Evolutionary conservation across 2,888 invertebrate species (phyloP).

Genomic region (Coleophora deauratella): DNA sequence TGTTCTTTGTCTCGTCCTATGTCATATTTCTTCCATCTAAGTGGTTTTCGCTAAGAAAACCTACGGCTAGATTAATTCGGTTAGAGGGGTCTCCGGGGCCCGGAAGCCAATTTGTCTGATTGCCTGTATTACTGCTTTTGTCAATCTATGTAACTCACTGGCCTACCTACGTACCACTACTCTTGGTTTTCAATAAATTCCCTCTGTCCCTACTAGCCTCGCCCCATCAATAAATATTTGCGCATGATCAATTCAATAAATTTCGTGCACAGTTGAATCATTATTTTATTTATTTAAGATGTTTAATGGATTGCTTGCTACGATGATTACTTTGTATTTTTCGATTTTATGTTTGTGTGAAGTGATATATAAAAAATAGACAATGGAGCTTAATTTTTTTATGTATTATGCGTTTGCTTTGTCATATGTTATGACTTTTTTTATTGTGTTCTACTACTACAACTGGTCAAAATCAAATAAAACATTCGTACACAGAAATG

Average conservation of each 20-base stretch:
- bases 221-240: conserved; percentile 72
- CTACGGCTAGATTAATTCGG: conserved; percentile 68
- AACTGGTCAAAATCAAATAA: no score
- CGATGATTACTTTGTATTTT: not conserved
- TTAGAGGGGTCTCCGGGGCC: conserved; percentile 55
- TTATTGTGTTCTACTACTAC: no score
- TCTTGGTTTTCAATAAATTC: conserved; percentile 66
- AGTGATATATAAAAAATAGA: no score
- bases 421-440: no score
- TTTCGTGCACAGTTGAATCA: conserved; percentile 48
- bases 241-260: conserved; percentile 71
- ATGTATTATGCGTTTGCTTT: no score
- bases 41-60: conserved; percentile 67
- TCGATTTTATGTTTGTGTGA: not conserved
- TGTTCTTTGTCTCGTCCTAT: conserved; percentile 22
- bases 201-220: conserved; percentile 65
- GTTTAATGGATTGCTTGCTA: conserved; percentile 10
- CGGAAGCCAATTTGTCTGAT: conserved; percentile 74
- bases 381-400: no score
- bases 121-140: conserved; percentile 47
- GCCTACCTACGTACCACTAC: conserved; percentile 42
- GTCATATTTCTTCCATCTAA: conserved; percentile 46
- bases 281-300: conserved; percentile 35
- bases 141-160: conserved; percentile 61
- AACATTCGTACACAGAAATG: no score